These are phyloP conservation scores for Theretra japonica DNA, from an alignment of 2,888 invertebrate species.

Conservation along the genomic window DNA sequence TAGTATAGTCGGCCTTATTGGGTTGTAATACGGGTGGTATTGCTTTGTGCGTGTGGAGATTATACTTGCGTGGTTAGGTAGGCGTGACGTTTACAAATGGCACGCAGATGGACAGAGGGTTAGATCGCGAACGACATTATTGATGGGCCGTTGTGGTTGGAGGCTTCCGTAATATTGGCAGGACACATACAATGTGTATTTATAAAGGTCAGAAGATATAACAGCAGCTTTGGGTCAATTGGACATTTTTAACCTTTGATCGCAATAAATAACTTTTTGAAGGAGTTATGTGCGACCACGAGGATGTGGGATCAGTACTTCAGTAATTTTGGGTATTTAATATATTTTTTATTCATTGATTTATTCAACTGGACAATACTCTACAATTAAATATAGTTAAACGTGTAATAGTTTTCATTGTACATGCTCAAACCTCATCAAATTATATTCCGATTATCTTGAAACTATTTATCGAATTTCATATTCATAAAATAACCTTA, in stretches of 20 bases:
- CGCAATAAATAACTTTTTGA: neutral
- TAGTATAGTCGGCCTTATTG: slow-evolving; percentile 39
- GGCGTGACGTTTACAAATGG: slow-evolving; percentile 74
- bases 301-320: too few relatives aligned
- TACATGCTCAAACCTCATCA: too few relatives aligned
- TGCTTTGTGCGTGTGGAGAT: slow-evolving; percentile 37
- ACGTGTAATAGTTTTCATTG: too few relatives aligned
- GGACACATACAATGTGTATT: slow-evolving; percentile 50
- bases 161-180: slow-evolving; percentile 55
- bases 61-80: slow-evolving; percentile 49
- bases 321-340: too few relatives aligned
- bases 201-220: slow-evolving; percentile 40
- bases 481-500: too few relatives aligned
- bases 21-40: slow-evolving; percentile 42
- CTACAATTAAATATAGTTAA: too few relatives aligned
- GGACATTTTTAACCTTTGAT: slow-evolving; percentile 29
- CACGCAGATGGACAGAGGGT: slow-evolving; percentile 74
- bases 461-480: too few relatives aligned
- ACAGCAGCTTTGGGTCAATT: slow-evolving; percentile 14
- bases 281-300: neutral
- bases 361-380: too few relatives aligned
- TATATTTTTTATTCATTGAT: too few relatives aligned
- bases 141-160: slow-evolving; percentile 66
- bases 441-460: too few relatives aligned
- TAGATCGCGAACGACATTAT: slow-evolving; percentile 76